Conservation (phyloP, 2,797 vertebrate species). For the Catamblyrhynchus diadema region DNA sequence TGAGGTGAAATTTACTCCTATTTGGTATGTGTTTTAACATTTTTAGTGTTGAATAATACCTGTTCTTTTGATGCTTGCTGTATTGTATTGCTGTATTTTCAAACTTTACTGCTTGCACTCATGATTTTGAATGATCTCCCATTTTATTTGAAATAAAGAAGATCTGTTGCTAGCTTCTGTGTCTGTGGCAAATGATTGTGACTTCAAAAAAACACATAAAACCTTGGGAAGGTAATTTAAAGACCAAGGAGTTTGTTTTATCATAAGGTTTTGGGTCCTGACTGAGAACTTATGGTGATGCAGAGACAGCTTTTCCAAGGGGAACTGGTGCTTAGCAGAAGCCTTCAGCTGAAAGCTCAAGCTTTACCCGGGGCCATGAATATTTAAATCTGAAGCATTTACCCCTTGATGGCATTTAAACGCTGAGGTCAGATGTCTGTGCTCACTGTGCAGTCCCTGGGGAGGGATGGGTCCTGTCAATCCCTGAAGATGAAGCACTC, state of each 20-base stretch:
- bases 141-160: not conserved
- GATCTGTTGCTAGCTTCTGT: not conserved
- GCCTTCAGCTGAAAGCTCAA: not conserved
- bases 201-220: not conserved
- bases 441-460: not conserved
- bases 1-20: not conserved
- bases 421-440: not conserved
- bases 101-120: not conserved
- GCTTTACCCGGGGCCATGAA: rapidly evolving
- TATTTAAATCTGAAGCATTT: not conserved
- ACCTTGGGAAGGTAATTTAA: not conserved
- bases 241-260: not conserved
- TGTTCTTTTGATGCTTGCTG: not conserved
- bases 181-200: not conserved
- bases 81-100: not conserved
- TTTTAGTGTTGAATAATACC: not conserved
- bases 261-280: not conserved
- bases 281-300: not conserved
- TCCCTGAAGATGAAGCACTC: not conserved
- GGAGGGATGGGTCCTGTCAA: rapidly evolving
- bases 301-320: not conserved
- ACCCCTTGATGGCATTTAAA: not conserved
- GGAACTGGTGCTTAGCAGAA: not conserved
- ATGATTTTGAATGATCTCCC: not conserved
- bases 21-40: not conserved